Conservation (phyloP, 2,797 vertebrate genomes). For the Acrossocheilus fasciatus region DNA sequence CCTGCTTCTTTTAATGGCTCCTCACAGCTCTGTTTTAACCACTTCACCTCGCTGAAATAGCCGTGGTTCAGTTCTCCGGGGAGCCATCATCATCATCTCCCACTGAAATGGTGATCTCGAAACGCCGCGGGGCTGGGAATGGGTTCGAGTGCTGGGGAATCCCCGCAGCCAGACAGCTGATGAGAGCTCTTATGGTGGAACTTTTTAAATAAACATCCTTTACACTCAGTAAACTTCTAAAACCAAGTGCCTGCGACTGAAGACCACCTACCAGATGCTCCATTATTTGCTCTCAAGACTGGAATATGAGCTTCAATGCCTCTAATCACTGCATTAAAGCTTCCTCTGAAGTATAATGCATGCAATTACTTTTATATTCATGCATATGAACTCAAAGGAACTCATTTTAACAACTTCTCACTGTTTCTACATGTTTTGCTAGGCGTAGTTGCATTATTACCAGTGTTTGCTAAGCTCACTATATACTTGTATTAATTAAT, state of each 20-base stretch:
- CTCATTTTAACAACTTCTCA: background rate
- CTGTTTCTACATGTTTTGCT: slow-evolving; percentile 10
- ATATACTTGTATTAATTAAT: too few relatives aligned
- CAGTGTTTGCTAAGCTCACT: background rate
- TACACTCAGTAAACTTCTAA: slow-evolving; percentile 37
- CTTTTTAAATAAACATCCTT: slow-evolving; percentile 41
- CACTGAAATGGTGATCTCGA: background rate
- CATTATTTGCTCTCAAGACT: slow-evolving; percentile 22
- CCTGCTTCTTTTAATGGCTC: background rate
- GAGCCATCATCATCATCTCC: slow-evolving; percentile 6
- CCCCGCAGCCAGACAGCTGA: slow-evolving; percentile 31
- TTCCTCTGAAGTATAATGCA: slow-evolving; percentile 6
- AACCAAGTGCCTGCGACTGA: slow-evolving; percentile 19
- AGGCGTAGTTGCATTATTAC: background rate
- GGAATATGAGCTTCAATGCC: slow-evolving; percentile 13
- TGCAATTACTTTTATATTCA: slow-evolving; percentile 15
- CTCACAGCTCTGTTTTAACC: background rate
- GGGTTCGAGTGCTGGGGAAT: slow-evolving; percentile 25
- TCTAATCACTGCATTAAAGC: slow-evolving; percentile 27
- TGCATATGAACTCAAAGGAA: background rate
- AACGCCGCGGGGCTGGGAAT: background rate
- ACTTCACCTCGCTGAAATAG: slow-evolving; percentile 2
- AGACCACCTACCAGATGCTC: slow-evolving; percentile 44
- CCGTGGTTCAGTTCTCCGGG: background rate
- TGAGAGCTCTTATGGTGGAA: slow-evolving; percentile 24